phyloP scores from a whole-genome alignment of 2,113 vertebrate species.

The Tautogolabrus adspersus region DNA sequence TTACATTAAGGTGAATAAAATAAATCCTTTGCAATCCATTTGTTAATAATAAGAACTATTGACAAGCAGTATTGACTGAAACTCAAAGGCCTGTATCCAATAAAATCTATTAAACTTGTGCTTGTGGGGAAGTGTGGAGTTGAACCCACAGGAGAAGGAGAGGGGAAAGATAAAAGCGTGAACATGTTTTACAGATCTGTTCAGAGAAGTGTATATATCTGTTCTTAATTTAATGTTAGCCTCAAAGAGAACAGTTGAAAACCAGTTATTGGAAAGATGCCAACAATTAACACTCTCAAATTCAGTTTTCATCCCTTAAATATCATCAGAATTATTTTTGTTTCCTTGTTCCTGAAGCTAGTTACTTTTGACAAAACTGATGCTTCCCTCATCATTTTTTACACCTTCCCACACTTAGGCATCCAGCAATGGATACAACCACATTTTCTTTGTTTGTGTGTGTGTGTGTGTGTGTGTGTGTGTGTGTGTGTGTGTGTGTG shows the following conservation, averaged over 20 bases:
- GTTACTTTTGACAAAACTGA: conserved; percentile 44
- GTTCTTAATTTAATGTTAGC: neutral
- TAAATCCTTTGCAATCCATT: conserved; percentile 68
- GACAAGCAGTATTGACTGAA: conserved; percentile 62
- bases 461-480: no score
- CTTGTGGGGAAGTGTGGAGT: conserved; percentile 27
- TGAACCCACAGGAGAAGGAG: conserved; percentile 18
- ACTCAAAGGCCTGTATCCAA: conserved; percentile 48
- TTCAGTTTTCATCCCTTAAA: neutral
- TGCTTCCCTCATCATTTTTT: conserved; percentile 52
- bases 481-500: no score
- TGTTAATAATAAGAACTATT: conserved; percentile 74
- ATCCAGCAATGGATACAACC: conserved; percentile 40
- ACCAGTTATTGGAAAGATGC: neutral
- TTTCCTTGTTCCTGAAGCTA: conserved; percentile 1
- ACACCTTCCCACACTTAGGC: conserved; percentile 49
- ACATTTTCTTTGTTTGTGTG: conserved; percentile 36
- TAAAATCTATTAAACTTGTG: conserved; percentile 67
- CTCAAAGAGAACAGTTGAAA: no score
- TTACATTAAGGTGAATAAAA: conserved; percentile 61
- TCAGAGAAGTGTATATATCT: neutral
- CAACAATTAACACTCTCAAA: neutral
- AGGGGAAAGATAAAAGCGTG: neutral
- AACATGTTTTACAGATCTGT: conserved; percentile 4
- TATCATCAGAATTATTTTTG: conserved; percentile 15